Percentiles rank a stretch among this genome's conserved stretches.
Evolutionary conservation across 2,888 invertebrate species (phyloP).

Genomic region (Tachina lurida): DNA sequence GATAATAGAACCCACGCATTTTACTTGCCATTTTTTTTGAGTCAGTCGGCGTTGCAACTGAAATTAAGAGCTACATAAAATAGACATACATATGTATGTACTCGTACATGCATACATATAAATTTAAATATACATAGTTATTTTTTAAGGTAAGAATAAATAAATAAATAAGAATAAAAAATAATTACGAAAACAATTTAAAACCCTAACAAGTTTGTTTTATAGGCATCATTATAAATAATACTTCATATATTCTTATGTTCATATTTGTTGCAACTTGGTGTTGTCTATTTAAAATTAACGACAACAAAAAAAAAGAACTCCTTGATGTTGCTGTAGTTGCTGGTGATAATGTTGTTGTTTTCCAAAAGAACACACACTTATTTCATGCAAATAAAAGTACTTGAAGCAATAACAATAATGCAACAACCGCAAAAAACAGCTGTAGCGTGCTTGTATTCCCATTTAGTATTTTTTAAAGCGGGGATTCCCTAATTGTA

Average conservation of each 20-base stretch:
- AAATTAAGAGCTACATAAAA: background rate
- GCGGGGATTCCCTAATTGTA: slow-evolving; percentile 23
- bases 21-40: background rate
- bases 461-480: slow-evolving; percentile 1
- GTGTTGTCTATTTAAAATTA: slow-evolving; percentile 35
- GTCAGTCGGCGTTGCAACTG: background rate
- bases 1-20: background rate
- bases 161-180: too few relatives aligned
- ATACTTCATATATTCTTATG: background rate
- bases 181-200: too few relatives aligned
- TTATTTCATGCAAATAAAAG: slow-evolving; percentile 62
- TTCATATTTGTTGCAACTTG: slow-evolving; percentile 14
- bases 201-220: too few relatives aligned
- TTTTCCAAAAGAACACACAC: slow-evolving; percentile 8
- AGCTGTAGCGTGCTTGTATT: background rate
- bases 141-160: background rate
- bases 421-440: slow-evolving; percentile 27
- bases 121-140: background rate
- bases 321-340: slow-evolving; percentile 10
- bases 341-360: slow-evolving; percentile 1
- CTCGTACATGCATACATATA: slow-evolving; percentile 12
- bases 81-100: too few relatives aligned
- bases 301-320: slow-evolving; percentile 15
- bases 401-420: slow-evolving; percentile 25
- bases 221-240: slow-evolving; percentile 10